phyloP scores from a whole-genome alignment of 2,797 vertebrate species.

The Carapus acus region DNA sequence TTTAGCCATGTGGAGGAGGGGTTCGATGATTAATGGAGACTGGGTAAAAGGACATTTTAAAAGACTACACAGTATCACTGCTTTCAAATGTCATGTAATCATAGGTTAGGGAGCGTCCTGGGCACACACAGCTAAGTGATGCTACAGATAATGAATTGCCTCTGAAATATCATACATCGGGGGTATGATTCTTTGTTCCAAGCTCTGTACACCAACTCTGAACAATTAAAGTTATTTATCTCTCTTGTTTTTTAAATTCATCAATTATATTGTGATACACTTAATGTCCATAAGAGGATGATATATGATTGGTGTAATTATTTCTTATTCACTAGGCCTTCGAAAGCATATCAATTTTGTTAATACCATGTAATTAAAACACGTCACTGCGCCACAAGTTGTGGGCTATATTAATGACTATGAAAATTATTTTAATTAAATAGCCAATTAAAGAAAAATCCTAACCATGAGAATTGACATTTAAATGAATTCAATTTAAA shows the following conservation, averaged over 20 bases:
- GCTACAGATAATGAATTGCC: conserved; percentile 70
- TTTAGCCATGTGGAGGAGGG: conserved; percentile 48
- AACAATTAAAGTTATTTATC: conserved; percentile 84
- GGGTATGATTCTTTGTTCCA: conserved; percentile 69
- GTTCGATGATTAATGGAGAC: conserved; percentile 66
- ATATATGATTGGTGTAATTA: conserved; percentile 99
- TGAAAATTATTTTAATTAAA: conserved; percentile 99
- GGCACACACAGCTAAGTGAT: conserved; percentile 66
- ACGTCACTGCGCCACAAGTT: conserved; percentile 99
- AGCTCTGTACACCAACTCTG: conserved; percentile 70
- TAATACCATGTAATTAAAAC: conserved; percentile 99
- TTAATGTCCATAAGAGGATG: conserved; percentile 89
- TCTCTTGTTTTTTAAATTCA: conserved; percentile 76
- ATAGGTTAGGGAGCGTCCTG: conserved; percentile 64
- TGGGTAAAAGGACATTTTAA: conserved; percentile 67
- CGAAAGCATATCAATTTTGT: conserved; percentile 99
- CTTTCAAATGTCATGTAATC: conserved; percentile 75
- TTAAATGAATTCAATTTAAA: conserved; percentile 99
- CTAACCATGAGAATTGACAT: conserved; percentile 99
- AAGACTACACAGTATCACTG: conserved; percentile 66
- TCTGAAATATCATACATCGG: conserved; percentile 69
- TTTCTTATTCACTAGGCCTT: conserved; percentile 99
- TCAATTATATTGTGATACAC: conserved; percentile 84
- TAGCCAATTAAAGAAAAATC: conserved; percentile 99
- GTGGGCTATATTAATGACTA: conserved; percentile 99